Base-by-base conservation (phyloP, 2,888 invertebrate genomes). In the Pollenia labialis region DNA sequence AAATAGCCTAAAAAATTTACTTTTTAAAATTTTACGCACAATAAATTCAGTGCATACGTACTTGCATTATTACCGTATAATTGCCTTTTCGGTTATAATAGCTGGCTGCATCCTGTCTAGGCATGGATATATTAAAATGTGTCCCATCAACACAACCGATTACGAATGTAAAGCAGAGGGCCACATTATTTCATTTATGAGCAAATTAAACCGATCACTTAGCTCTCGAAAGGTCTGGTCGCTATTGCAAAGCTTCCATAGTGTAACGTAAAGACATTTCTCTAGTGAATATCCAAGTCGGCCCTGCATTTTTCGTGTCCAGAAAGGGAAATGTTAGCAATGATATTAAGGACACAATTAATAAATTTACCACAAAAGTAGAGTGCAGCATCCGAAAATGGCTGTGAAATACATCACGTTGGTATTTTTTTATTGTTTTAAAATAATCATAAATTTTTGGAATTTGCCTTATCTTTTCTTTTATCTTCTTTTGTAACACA, bases 1-100 rank as follows among this genome's bases (percentile, higher is more conserved):
- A 82, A 42, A 82, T 69, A 23, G 60, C 82, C 82, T 74, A 40
- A 75, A 16, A 40, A 46, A 64, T 52, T 52, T 18, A 56, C 11
- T 9, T 40, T 54, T 56, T 14, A 16, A 44, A 56, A 56, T 23
- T 62, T 12, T 7, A 62, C 10, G 1, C 1, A 44, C 14, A 62
- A 48, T 8, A 12, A 46, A 32, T 40, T 9, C 14, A 10, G 32
- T 32, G 32, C 14, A n/a, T 77, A 68, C 68, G 23, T 44, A 77
- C 66, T 40, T 69, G 58, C 40, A 68, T 60, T 48, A 48, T 66
- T 18, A 79, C 40, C 11, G 69, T 42, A 50, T 64, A 68, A 48
- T 60, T 32, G 9, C 60, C 69, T 58, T 79, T 79, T 9, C 48
- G 12, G 79, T 56, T 54, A 40, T 71, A 71, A 18, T 71, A 71